Evolutionary conservation across 1,140 invertebrate species (phyloP), one percentile per base, ranked within the genome.

Genomic region (Copidosoma floridanum): DNA sequence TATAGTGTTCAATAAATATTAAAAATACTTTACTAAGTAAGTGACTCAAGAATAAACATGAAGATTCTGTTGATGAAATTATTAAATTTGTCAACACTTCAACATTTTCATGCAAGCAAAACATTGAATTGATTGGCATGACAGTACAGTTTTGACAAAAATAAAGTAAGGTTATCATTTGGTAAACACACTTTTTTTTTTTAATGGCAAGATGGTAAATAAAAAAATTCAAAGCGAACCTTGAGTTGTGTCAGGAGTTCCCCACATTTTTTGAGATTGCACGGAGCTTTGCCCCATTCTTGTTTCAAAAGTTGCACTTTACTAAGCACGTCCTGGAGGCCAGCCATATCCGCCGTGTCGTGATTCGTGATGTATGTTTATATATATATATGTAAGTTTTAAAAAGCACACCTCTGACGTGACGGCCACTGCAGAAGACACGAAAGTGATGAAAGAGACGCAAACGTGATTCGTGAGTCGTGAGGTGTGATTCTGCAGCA

Each of bases 171-270:
- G 73, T 76, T 77, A 75, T 44, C 47, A 43, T 37, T 26, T 47
- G 40, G 64, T 69, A 64, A n/a, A 18, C 8, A 7, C 12, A 21
- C 1, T 26, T 40, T 26, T 24, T 5, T 43, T n/a, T 43, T 20
- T 3, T 24, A 5, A 2, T 26, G 14, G n/a, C n/a, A n/a, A n/a
- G n/a, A n/a, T n/a, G 29, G 12, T 6, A 63, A 73, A 7, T 16
- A 3, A 26, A 10, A 1, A 16, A 29, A 43, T 40, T 43, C 46
- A 32, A n/a, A 68, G 57, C 67, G 74, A 80, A 89, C 88, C 82
- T 92, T 91, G 44, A 92, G 81, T 77, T 89, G 85, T 65, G 87
- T 85, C 23, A 92, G 76, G 46, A 91, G 72, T 70, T 87, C 84
- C 18, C 87, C 88, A 66, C 89, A 90, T 82, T 87, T 88, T 44